phyloP scores from a whole-genome alignment of 2,888 invertebrate genomes.

The Antheraea yamamai region DNA sequence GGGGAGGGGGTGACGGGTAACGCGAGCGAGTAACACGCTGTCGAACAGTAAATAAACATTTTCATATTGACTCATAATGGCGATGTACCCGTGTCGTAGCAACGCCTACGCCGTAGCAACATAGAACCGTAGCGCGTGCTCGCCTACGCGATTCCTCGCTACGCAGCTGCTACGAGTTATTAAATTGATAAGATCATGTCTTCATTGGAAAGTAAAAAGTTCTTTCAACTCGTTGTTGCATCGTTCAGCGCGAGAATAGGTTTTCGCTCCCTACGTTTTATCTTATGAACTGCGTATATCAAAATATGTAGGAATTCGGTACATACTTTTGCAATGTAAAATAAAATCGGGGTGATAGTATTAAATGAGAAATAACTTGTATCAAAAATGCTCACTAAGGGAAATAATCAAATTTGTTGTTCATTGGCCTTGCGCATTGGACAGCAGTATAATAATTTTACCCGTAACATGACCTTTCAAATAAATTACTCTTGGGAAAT shows the following conservation, averaged over 20 bases:
- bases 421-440: not conserved
- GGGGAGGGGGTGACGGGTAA: not conserved
- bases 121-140: not conserved
- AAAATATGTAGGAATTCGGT: not conserved
- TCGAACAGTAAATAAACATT: constrained; percentile 1
- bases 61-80: not conserved
- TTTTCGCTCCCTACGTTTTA: not conserved
- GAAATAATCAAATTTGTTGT: not conserved
- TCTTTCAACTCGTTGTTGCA: constrained; percentile 6
- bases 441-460: not conserved
- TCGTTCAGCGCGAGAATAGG: not conserved
- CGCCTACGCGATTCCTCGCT: not conserved
- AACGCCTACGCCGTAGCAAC: not conserved
- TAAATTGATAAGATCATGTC: constrained; percentile 11
- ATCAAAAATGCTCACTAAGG: not conserved
- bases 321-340: not conserved
- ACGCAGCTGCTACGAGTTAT: constrained; percentile 20
- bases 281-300: not conserved
- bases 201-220: constrained; percentile 3
- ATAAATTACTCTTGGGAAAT: not conserved
- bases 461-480: not conserved
- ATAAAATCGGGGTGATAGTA: not conserved
- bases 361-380: not conserved
- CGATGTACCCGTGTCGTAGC: not conserved
- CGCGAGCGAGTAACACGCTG: not conserved